Evolutionary conservation across 35 echinoderm and acorn worm genomes (phyloP).

Genomic region (Apostichopus californicus): DNA sequence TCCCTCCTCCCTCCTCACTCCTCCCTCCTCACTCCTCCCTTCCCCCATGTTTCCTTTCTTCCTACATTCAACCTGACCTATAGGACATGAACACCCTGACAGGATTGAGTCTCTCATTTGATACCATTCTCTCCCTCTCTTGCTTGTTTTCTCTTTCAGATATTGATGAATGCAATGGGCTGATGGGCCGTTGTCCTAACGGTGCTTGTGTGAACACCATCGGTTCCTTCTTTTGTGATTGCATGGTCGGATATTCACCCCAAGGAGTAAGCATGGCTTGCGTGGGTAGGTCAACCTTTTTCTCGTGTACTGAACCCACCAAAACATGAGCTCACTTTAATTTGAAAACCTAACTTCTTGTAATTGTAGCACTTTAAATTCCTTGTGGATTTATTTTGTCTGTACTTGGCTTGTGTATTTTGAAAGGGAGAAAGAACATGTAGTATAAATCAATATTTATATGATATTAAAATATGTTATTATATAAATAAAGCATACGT

Average conservation of each 20-base stretch:
- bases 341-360: slow-evolving; percentile 6
- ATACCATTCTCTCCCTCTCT: not conserved
- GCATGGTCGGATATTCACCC: slow-evolving; percentile 57
- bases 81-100: too few species aligned
- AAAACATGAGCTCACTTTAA: slow-evolving; percentile 6
- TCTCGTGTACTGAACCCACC: not conserved
- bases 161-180: slow-evolving; percentile 77
- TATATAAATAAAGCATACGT: too few species aligned
- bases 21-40: too few species aligned
- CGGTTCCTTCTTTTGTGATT: slow-evolving; percentile 78
- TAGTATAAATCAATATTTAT: too few species aligned
- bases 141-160: slow-evolving; percentile 44
- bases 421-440: not conserved
- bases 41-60: too few species aligned
- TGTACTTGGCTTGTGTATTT: slow-evolving; percentile 14
- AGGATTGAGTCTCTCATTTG: not conserved
- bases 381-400: slow-evolving; percentile 6
- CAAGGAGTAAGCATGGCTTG: not conserved
- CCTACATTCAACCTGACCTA: too few species aligned
- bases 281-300: not conserved
- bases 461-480: too few species aligned
- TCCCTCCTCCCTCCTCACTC: too few species aligned
- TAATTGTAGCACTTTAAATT: slow-evolving; percentile 8
- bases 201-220: slow-evolving; percentile 75
- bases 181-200: slow-evolving; percentile 66